Evolutionary conservation across 2,888 invertebrate genomes (phyloP).

Genomic region (Eubasilissa splendida): DNA sequence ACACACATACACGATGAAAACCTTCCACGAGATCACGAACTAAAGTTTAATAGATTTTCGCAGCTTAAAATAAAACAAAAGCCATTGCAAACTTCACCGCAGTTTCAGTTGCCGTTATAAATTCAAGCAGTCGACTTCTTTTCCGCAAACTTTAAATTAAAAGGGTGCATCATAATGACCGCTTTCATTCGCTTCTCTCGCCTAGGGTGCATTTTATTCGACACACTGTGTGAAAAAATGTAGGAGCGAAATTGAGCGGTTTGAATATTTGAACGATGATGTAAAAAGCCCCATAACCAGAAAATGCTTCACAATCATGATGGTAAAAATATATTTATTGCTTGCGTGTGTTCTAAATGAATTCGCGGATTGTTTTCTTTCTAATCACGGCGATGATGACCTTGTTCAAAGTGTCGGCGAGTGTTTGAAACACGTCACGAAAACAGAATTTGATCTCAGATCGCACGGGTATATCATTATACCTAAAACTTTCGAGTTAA

Average conservation of each 20-base stretch:
- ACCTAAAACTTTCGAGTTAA: constrained; percentile 47
- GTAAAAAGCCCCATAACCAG: no score
- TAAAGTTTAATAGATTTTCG: constrained; percentile 25
- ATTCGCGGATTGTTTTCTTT: neutral
- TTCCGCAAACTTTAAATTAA: constrained; percentile 16
- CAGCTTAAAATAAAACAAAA: constrained; percentile 28
- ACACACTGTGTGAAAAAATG: no score
- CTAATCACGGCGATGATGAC: neutral
- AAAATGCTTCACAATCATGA: neutral
- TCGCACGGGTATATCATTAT: constrained; percentile 53
- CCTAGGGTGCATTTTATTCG: constrained; percentile 4
- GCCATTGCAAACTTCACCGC: constrained; percentile 12
- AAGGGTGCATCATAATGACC: constrained; percentile 4
- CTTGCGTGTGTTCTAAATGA: neutral
- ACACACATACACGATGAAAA: neutral
- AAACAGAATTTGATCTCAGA: constrained; percentile 40
- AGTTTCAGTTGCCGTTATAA: constrained; percentile 15
- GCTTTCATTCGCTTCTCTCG: neutral
- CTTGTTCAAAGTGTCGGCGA: constrained; percentile 10
- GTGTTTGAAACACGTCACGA: constrained; percentile 45
- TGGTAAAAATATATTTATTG: neutral
- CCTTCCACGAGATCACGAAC: constrained; percentile 38
- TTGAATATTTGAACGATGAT: no score
- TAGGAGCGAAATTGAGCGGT: no score
- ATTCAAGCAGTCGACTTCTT: neutral